phyloP scores from a whole-genome alignment of 2,113 vertebrate species.

The Syngnathus scovelli region DNA sequence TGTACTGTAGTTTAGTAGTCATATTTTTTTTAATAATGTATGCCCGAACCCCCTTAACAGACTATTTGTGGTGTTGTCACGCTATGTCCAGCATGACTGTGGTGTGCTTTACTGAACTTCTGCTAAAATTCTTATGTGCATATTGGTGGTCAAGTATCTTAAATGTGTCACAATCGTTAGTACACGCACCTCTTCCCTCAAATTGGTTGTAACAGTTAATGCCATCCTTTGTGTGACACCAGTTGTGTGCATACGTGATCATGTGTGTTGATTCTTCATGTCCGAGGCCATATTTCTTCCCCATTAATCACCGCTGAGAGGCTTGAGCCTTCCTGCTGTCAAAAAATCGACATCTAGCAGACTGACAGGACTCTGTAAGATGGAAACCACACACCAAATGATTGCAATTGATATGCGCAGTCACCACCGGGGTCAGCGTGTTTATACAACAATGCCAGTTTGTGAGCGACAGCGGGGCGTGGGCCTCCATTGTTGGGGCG shows the following conservation, averaged over 20 bases:
- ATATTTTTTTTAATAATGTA: not conserved
- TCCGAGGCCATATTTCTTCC: slow-evolving; percentile 44
- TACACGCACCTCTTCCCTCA: slow-evolving; percentile 24
- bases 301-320: slow-evolving; percentile 54
- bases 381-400: slow-evolving; percentile 35
- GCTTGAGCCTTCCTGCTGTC: slow-evolving; percentile 40
- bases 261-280: slow-evolving; percentile 33
- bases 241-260: not conserved
- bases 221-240: slow-evolving; percentile 28
- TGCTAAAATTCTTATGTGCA: not conserved
- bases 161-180: slow-evolving; percentile 25
- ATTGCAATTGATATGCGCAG: slow-evolving; percentile 32
- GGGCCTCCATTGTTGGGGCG: slow-evolving; percentile 43
- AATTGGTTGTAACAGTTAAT: slow-evolving; percentile 29
- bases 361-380: slow-evolving; percentile 32
- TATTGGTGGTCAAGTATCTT: slow-evolving; percentile 20
- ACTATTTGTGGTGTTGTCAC: too few relatives aligned
- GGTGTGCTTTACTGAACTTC: too few relatives aligned
- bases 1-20: not conserved
- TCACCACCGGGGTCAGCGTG: slow-evolving; percentile 26
- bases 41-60: not conserved
- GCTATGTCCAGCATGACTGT: too few relatives aligned
- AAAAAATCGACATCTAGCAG: slow-evolving; percentile 45
- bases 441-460: slow-evolving; percentile 47
- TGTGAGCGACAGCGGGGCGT: slow-evolving; percentile 48